Conservation (phyloP, 2,113 vertebrate species). For the Damaliscus lunatus region DNA sequence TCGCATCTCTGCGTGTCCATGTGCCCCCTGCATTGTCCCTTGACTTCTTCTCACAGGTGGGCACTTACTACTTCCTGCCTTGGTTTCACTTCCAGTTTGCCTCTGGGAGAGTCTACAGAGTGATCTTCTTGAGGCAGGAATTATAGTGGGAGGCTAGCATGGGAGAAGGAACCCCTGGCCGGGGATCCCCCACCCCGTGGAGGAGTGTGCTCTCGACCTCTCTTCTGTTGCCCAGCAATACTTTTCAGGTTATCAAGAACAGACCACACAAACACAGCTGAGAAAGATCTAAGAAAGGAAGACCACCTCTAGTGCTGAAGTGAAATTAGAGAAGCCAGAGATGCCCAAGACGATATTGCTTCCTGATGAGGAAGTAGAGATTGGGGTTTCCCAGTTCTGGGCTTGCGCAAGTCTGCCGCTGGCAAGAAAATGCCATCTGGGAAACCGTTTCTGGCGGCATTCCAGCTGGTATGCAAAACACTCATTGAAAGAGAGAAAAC, state of each 20-base stretch:
- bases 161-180: neutral
- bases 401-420: neutral
- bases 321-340: neutral
- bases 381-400: neutral
- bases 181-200: neutral
- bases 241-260: neutral
- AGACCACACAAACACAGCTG: neutral
- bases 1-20: fast-evolving
- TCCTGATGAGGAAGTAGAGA: neutral
- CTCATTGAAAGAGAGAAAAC: neutral
- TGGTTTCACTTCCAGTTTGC: conserved; percentile 1
- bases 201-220: neutral
- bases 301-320: neutral
- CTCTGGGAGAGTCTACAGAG: neutral
- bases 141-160: neutral
- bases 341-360: neutral
- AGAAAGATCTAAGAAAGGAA: neutral
- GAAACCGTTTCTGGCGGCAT: neutral
- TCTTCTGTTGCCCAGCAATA: no score
- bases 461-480: neutral
- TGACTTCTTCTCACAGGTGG: neutral
- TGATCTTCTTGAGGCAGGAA: neutral
- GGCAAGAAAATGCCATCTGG: neutral
- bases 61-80: neutral
- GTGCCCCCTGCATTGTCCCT: no score